phyloP scores from a whole-genome alignment of 2,797 vertebrate species.

The Tauraco hartlaubi region DNA sequence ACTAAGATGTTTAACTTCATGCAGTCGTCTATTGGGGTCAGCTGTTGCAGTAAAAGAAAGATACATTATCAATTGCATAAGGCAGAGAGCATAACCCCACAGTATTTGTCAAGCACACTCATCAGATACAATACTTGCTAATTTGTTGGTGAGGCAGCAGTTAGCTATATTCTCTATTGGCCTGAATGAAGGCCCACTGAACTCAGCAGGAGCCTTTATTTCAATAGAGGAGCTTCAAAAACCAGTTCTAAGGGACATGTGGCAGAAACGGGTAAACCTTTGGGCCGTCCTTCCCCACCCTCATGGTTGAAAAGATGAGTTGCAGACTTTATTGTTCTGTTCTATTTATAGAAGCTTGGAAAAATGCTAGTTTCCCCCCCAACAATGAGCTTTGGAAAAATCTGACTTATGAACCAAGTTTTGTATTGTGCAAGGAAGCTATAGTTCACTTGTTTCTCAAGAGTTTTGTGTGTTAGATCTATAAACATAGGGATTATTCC shows the following conservation, averaged over 20 bases:
- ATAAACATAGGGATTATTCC: background rate
- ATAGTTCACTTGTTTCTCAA: background rate
- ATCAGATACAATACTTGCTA: background rate
- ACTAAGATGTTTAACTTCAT: background rate
- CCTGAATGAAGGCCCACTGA: background rate
- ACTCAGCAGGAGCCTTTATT: background rate
- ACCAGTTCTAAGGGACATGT: background rate
- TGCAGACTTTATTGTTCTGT: background rate
- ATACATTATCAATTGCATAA: fast-evolving
- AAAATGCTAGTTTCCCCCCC: background rate
- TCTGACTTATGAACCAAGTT: background rate
- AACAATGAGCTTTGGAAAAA: background rate
- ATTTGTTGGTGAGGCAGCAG: background rate
- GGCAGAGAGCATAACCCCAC: background rate
- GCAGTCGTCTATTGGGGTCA: background rate
- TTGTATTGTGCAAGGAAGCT: background rate
- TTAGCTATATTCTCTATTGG: background rate
- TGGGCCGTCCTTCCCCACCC: no score
- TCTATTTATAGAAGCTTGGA: background rate
- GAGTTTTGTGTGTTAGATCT: background rate
- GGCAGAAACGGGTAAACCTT: background rate
- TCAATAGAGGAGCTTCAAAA: background rate
- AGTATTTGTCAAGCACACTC: background rate
- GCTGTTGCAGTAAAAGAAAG: background rate
- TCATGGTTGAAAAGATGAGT: background rate